Evolutionary conservation across 2,888 invertebrate genomes (phyloP), one percentile per base, ranked within the genome.

Genomic region (Dryobotodes eremita): DNA sequence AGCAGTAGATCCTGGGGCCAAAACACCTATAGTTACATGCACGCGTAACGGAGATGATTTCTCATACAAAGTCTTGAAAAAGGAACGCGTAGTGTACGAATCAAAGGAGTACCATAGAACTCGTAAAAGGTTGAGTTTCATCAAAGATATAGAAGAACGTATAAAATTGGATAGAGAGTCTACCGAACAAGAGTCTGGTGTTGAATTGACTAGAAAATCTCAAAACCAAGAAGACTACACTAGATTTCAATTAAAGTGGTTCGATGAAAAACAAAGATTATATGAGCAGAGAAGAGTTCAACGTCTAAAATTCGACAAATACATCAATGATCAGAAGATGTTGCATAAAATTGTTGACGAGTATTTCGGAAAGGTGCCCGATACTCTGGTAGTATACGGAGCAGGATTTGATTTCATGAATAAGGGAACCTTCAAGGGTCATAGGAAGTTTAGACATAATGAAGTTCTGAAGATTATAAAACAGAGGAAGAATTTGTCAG

Each of bases 351-450:
- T 74, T 59, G 74, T 66, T 0, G 65, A 65, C 4, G 74, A 74
- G n/a, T 74, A 66, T 65, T 74, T 74, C 48, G 74, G 74, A 46
- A 74, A 66, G 48, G 65, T 36, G n/a, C 66, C 66, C 5, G 69
- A 69, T 4, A 66, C 74, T 20, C 8, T 74, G 26, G 66, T 74
- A 7, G 74, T 74, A 0, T 74, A 74, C 48, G 66, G 66, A 59
- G 65, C 74, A 31, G 74, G 66, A 3, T 74, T 66, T 5, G 66
- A 74, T 74, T 74, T 74, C 7, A 74, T 74, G 59, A 61, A 61
- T 0, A 61, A 61, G 2, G 59, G 74, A 59, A 74, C 57, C 5
- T 57, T 42, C 31, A 57, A 68, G 5, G 75, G 75, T 0, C 68
- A 75, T 23, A 2, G 68, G 0, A 75, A 75, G 17, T 68, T 68